Base-by-base conservation (phyloP, 2,888 invertebrate genomes). In the Dilophus febrilis region DNA sequence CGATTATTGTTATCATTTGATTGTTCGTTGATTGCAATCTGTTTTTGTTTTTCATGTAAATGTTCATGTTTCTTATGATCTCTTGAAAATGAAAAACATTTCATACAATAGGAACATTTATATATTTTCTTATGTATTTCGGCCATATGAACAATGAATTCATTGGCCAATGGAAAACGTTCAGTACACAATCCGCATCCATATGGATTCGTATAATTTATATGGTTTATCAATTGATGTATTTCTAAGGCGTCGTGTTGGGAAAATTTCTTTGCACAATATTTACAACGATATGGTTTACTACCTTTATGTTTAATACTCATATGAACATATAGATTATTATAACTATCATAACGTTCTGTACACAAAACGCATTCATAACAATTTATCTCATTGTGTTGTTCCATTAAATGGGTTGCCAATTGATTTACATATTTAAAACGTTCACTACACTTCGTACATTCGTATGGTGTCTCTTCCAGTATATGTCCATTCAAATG, bases 241-340 rank as follows among this genome's bases (percentile, higher is more conserved):
- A 33, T 16, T 17, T 14, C 19, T 17, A 38, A 11, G 16, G 12
- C 11, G 3, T 16, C 3, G 3, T n/a, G 22, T 7, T 14, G 18
- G 27, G 38, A 5, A 31, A 38, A 38, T 12, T 16, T 17, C 28
- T 17, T 33, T 16, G 26, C 17, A 28, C 38, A 38, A 38, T 28
- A 38, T 27, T 27, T 16, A 33, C 38, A 38, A 10, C 38, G 26
- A 28, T 16, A 38, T 19, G 34, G 22, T 26, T 35, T 22, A n/a
- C 12, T 12, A 26, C 35, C 35, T 26, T 35, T 35, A 22, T 35
- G 35, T 14, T 35, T 22, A 19, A 35, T 26, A 12, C 13, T 13
- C 35, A 35, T 35, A 18, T 35, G 35, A 35, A 35, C 22, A 22
- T 22, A 8, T 22, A 22, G 8, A 6, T 22, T 4, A 22, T 22